phyloP scores from a whole-genome alignment of 2,113 vertebrate genomes.

The Macaca nemestrina region DNA sequence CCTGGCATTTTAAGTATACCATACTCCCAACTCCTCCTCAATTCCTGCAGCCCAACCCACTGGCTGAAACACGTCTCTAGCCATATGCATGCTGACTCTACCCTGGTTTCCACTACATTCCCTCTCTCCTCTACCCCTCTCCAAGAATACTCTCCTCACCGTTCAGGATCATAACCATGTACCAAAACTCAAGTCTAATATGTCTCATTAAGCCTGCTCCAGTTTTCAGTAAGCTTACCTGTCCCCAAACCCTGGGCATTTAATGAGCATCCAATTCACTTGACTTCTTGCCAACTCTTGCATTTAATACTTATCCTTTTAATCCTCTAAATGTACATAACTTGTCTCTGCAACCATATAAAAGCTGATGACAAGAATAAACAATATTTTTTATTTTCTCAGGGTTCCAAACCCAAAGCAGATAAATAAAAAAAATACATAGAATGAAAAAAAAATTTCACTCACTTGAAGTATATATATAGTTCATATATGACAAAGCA shows the following conservation, averaged over 20 bases:
- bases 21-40: background rate
- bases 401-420: constrained; percentile 20
- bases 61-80: background rate
- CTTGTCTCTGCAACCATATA: background rate
- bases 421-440: background rate
- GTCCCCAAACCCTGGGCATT: background rate
- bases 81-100: background rate
- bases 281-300: background rate
- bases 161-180: background rate
- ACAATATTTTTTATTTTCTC: background rate
- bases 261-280: background rate
- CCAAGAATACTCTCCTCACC: background rate
- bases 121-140: background rate
- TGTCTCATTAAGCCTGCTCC: background rate
- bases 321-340: background rate
- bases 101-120: background rate
- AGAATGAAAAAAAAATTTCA: background rate
- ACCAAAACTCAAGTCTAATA: background rate
- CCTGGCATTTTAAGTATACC: background rate
- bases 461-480: background rate
- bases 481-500: background rate
- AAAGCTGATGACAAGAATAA: background rate
- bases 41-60: background rate
- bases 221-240: background rate
- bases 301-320: constrained; percentile 4